Conservation (phyloP, 1,140 invertebrate species). For the Octopus bimaculoides region DNA sequence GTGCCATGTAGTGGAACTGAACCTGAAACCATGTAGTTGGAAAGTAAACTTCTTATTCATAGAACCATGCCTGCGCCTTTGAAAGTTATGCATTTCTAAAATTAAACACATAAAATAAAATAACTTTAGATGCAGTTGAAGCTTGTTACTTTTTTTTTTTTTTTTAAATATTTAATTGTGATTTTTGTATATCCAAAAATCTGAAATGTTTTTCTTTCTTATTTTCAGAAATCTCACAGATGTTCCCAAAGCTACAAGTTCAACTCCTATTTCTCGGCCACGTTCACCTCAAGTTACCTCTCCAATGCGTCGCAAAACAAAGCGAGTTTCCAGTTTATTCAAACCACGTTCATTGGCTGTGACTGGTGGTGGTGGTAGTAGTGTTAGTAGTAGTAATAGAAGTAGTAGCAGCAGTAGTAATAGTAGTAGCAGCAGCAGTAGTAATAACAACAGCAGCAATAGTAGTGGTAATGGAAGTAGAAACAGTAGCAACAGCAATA, state of each 20-base stretch:
- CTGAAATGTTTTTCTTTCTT: slow-evolving; percentile 4
- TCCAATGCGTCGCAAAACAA: slow-evolving; percentile 26
- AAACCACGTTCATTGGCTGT: slow-evolving; percentile 35
- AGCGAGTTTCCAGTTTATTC: slow-evolving; percentile 49
- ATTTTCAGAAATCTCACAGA: slow-evolving; percentile 32
- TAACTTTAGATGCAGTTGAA: neutral
- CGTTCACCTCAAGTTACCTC: slow-evolving; percentile 18
- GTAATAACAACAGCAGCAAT: neutral
- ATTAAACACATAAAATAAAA: too few species aligned
- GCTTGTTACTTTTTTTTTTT: slow-evolving; percentile 6
- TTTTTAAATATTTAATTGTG: neutral
- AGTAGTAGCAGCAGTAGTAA: neutral
- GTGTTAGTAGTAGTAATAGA: neutral
- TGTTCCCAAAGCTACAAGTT: slow-evolving; percentile 46
- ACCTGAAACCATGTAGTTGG: too few species aligned
- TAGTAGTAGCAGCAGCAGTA: neutral
- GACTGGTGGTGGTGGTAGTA: slow-evolving; percentile 1
- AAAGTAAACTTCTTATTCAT: too few species aligned
- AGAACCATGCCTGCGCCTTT: too few species aligned
- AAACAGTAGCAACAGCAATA: too few species aligned
- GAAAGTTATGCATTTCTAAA: too few species aligned
- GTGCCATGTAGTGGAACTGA: too few species aligned
- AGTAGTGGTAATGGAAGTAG: neutral
- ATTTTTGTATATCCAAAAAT: neutral
- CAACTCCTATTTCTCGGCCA: slow-evolving; percentile 22